These are phyloP conservation scores for Gorsachius goisagi DNA, from an alignment of 2,113 vertebrate species.

Conservation along the genomic window DNA sequence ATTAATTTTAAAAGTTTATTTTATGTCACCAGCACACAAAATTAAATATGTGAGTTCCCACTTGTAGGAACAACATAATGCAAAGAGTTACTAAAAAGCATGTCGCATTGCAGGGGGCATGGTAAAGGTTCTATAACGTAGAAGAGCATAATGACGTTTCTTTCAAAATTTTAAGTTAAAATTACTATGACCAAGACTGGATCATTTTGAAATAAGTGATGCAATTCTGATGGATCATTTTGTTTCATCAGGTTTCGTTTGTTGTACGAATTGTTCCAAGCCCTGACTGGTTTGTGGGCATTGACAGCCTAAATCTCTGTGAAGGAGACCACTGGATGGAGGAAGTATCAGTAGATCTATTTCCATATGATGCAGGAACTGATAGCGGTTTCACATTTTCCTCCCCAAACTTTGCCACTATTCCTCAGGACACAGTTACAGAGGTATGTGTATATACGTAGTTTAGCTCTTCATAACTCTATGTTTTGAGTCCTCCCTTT, in stretches of 20 bases:
- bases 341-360: conserved; percentile 82
- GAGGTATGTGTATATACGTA: conserved; percentile 72
- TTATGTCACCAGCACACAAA: neutral
- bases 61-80: neutral
- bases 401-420: conserved; percentile 95
- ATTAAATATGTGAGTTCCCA: neutral
- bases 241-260: conserved; percentile 83
- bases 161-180: neutral
- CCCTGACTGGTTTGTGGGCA: conserved; percentile 96
- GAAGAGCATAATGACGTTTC: neutral
- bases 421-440: conserved; percentile 91
- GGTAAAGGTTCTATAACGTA: neutral
- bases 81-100: neutral
- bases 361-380: conserved; percentile 92
- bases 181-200: neutral
- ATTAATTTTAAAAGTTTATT: neutral
- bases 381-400: conserved; percentile 99
- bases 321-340: conserved; percentile 87
- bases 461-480: neutral
- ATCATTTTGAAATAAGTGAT: neutral
- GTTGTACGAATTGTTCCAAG: conserved; percentile 91
- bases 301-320: conserved; percentile 88
- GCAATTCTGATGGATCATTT: neutral
- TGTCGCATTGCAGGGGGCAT: neutral
- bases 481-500: neutral